These are phyloP conservation scores for Hydrochoerus hydrochaeris DNA, from an alignment of 2,113 vertebrate species.

Conservation along the genomic window DNA sequence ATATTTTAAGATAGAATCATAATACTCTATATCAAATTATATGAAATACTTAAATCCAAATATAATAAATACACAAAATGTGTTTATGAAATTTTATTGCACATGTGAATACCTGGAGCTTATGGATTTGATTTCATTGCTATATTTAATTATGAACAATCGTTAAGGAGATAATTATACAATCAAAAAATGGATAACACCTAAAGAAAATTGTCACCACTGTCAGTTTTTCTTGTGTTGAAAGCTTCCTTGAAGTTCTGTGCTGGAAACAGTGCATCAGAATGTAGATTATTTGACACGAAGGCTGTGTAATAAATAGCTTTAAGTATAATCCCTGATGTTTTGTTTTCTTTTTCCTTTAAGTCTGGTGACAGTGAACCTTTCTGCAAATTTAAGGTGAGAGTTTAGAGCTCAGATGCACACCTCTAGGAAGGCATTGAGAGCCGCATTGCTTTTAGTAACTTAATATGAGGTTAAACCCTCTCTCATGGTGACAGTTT, in stretches of 20 bases:
- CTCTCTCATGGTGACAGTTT: too few species aligned
- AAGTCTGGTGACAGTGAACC: neutral
- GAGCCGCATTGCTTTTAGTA: neutral
- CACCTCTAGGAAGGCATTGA: neutral
- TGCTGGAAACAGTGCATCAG: neutral
- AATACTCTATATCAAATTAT: neutral
- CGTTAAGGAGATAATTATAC: conserved; percentile 24
- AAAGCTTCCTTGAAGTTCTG: neutral
- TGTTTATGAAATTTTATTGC: neutral
- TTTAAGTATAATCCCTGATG: neutral
- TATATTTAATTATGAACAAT: conserved; percentile 33
- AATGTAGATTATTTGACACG: neutral
- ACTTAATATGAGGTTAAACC: neutral
- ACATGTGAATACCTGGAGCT: neutral
- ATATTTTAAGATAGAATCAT: neutral
- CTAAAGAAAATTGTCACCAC: neutral
- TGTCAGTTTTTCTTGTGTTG: neutral
- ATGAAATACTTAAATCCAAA: neutral
- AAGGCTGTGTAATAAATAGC: neutral
- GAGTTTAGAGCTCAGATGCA: neutral
- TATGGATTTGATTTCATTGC: neutral
- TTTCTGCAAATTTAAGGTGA: neutral
- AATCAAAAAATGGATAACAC: neutral
- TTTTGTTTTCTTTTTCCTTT: neutral
- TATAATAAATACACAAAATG: neutral